phyloP scores from a whole-genome alignment of 2,797 vertebrate genomes.

The Scarus forsteni region DNA sequence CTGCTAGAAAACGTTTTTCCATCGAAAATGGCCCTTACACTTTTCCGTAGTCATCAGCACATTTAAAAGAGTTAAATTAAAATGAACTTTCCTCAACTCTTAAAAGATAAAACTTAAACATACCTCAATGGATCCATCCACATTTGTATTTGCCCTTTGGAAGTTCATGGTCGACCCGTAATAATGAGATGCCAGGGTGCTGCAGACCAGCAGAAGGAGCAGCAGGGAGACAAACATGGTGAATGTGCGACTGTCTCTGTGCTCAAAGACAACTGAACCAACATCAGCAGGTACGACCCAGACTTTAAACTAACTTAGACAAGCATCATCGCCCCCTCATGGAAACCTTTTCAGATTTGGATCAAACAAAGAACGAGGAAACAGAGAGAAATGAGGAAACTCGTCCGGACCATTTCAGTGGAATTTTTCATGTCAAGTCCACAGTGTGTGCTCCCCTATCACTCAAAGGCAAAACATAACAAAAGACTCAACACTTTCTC shows the following conservation, averaged over 20 bases:
- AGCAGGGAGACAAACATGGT: conserved; percentile 21
- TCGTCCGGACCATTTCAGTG: too few relatives aligned
- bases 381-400: neutral
- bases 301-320: neutral
- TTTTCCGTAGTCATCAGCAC: too few relatives aligned
- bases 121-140: conserved; percentile 31
- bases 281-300: neutral
- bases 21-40: too few relatives aligned
- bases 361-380: conserved; percentile 5
- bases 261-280: too few relatives aligned
- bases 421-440: too few relatives aligned
- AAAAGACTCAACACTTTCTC: too few relatives aligned
- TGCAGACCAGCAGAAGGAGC: conserved; percentile 38
- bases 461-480: too few relatives aligned
- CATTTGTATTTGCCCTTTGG: neutral
- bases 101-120: neutral
- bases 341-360: fast-evolving
- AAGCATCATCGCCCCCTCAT: neutral
- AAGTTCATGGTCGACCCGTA: conserved; percentile 56
- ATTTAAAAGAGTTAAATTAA: too few relatives aligned
- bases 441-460: too few relatives aligned
- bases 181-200: conserved; percentile 29
- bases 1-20: too few relatives aligned
- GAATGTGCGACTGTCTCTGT: neutral
- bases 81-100: neutral